phyloP scores from a whole-genome alignment of 2,888 invertebrate species.

The Rapana venosa region DNA sequence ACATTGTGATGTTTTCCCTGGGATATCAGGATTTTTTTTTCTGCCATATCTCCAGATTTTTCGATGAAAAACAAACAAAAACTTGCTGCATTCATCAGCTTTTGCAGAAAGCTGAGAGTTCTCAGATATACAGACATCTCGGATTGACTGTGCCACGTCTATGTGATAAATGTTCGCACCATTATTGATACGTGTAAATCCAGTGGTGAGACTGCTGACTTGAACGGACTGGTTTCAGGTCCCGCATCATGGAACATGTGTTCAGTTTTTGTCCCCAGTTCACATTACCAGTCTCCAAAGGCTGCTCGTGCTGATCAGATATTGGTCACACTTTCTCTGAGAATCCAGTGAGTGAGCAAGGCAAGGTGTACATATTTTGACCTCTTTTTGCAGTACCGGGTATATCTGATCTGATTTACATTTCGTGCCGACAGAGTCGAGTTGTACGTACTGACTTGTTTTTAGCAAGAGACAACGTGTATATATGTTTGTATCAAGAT shows the following conservation, averaged over 20 bases:
- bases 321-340: conserved; percentile 12
- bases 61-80: not conserved
- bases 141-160: not conserved
- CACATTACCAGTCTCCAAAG: conserved; percentile 4
- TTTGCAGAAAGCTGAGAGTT: not conserved
- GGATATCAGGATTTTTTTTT: not conserved
- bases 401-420: not conserved
- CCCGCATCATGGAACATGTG: too few species aligned
- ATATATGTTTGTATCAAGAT: not conserved
- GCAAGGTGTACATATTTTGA: conserved; percentile 26
- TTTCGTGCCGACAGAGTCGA: not conserved
- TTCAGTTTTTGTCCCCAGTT: not conserved
- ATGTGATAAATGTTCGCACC: conserved; percentile 17
- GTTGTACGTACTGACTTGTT: not conserved
- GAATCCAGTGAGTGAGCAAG: not conserved
- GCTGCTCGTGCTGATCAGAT: not conserved
- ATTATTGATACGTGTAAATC: not conserved
- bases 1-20: conserved; percentile 14
- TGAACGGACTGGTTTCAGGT: not conserved
- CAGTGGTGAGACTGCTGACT: not conserved
- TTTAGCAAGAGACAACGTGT: not conserved
- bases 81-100: not conserved
- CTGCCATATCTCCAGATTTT: not conserved
- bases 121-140: not conserved
- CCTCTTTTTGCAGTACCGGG: not conserved